Evolutionary conservation across 2,797 vertebrate genomes (phyloP), one percentile per base, ranked within the genome.

Genomic region (Anableps anableps): DNA sequence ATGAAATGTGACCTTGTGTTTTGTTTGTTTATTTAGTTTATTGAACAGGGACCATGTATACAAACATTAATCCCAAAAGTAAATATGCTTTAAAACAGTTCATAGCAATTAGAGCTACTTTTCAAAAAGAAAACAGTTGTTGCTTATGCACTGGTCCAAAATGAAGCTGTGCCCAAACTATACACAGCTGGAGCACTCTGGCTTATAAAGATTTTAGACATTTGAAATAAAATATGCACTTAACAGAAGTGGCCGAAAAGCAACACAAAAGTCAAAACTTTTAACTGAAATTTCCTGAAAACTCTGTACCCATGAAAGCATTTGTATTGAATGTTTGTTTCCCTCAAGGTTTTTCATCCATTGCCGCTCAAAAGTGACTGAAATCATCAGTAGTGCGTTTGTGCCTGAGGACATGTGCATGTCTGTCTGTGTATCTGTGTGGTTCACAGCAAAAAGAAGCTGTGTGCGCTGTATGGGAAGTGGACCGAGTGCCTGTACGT

Each of bases 401-500:
- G 53, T 74, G 55, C 23, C 77, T 84, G 47, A 60, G 26, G 70
- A 23, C 50, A 16, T 84, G 53, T 74, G 55, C 16, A 74, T 84
- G 43, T 85, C 47, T 66, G 31, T 75, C 17, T 76, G 60, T 76
- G 16, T 66, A 31, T 78, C 55, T 77, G 23, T 55, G 45, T 75
- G 68, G 76, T 74, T 43, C 19, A 13, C 94, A 99, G 98, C 93
- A 99, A 99, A 93, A 99, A 96, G 96, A 99, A 98, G 87, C 92
- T 98, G 13, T 97, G 96, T 76, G 96, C 97, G 0, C 95, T 99
- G 21, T 99, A 99, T 23, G 98, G 98, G 76, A 99, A 99, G 89
- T 99, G 98, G 98, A 99, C 98, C 0, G 98, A 99, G 83, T 98
- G 97, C 81, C 91, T 99, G 76, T 98, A 98, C 81, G 96, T 96